These are phyloP conservation scores for Drosophila malerkotliana DNA, from an alignment of 1,140 invertebrate species.

Conservation along the genomic window DNA sequence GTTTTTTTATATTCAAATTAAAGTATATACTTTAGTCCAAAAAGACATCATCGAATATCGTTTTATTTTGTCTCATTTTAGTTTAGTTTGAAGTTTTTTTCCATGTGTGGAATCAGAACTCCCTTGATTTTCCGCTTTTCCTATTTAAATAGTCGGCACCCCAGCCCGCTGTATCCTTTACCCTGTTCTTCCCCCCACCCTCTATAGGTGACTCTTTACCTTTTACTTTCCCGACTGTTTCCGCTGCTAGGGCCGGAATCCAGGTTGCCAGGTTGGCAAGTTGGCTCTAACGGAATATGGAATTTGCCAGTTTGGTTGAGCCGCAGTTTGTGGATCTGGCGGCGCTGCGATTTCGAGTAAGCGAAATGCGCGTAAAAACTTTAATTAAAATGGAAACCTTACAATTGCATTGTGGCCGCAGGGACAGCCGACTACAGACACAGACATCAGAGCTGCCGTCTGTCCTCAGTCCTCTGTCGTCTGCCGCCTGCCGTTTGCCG, in stretches of 20 bases:
- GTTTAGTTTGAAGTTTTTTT: not conserved
- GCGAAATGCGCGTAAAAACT: conserved; percentile 73
- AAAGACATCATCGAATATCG: too few species aligned
- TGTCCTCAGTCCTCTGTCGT: not conserved
- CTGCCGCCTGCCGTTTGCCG: conserved; percentile 2
- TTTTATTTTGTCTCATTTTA: not conserved
- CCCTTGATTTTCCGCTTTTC: conserved; percentile 18
- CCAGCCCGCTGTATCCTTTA: too few species aligned
- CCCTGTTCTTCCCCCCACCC: too few species aligned
- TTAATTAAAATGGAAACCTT: conserved; percentile 81
- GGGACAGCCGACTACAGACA: conserved; percentile 24
- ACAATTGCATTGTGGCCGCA: conserved; percentile 74
- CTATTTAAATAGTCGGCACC: conserved; percentile 42
- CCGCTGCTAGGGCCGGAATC: conserved; percentile 10
- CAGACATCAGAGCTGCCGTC: conserved; percentile 10
- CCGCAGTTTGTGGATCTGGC: conserved; percentile 48
- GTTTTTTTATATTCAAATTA: too few species aligned
- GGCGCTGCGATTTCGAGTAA: conserved; percentile 61
- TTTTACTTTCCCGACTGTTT: conserved; percentile 4
- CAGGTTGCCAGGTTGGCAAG: conserved; percentile 27
- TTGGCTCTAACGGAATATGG: conserved; percentile 64
- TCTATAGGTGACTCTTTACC: not conserved
- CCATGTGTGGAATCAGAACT: not conserved
- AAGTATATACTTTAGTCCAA: too few species aligned
- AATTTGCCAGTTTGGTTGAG: conserved; percentile 49